Evolutionary conservation across 2,113 vertebrate genomes (phyloP).

Genomic region (Neotoma lepida): DNA sequence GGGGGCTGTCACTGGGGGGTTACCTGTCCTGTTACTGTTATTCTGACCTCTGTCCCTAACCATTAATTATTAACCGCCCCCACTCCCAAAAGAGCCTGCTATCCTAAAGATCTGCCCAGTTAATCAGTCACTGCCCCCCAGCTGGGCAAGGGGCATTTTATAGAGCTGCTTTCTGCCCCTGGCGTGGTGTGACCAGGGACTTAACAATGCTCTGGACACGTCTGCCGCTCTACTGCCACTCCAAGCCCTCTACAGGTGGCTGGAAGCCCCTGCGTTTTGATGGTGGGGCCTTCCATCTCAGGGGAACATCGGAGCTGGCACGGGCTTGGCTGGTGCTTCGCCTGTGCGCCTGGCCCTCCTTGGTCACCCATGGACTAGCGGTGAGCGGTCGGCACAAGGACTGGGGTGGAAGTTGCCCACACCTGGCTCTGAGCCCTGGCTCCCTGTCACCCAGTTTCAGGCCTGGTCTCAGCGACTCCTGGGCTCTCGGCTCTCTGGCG

Average conservation of each 20-base stretch:
- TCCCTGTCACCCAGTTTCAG: slow-evolving; percentile 85
- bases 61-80: slow-evolving; percentile 71
- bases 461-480: slow-evolving; percentile 83
- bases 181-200: too few species aligned
- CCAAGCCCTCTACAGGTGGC: accelerated
- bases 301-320: slow-evolving; percentile 49
- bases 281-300: slow-evolving; percentile 67
- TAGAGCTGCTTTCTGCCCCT: background rate
- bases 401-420: background rate
- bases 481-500: slow-evolving; percentile 84
- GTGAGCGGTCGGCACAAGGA: slow-evolving; percentile 44
- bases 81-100: background rate
- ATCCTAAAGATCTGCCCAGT: slow-evolving; percentile 62
- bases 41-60: slow-evolving; percentile 71
- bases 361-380: slow-evolving; percentile 72
- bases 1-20: slow-evolving; percentile 14
- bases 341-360: slow-evolving; percentile 76
- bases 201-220: slow-evolving; percentile 45
- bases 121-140: slow-evolving; percentile 68
- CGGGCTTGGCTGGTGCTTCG: slow-evolving; percentile 75
- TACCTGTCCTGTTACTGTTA: slow-evolving; percentile 15
- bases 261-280: slow-evolving; percentile 72
- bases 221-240: background rate
- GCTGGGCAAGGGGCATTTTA: background rate
- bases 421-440: background rate